phyloP scores from a whole-genome alignment of 2,888 invertebrate genomes.

The Nomada ferruginata region DNA sequence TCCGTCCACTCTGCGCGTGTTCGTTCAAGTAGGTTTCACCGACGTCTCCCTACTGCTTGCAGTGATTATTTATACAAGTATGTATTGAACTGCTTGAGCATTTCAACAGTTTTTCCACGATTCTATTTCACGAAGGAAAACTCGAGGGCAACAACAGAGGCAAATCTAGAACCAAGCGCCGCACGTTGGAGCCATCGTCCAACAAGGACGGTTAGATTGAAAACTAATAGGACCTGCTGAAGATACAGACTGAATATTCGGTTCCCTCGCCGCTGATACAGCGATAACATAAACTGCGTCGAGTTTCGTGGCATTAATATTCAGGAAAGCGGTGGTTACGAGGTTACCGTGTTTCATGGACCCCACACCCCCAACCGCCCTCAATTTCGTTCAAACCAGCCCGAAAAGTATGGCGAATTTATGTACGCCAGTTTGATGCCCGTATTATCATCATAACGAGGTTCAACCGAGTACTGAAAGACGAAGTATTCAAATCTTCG shows the following conservation, averaged over 20 bases:
- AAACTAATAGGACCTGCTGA: conserved; percentile 24
- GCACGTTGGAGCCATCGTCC: not conserved
- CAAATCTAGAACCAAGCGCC: not conserved
- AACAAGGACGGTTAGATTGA: conserved; percentile 22
- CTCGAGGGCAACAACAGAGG: too few relatives aligned
- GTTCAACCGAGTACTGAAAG: not conserved
- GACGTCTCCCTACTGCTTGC: too few relatives aligned
- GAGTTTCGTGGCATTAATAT: conserved; percentile 47
- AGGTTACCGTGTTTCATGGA: conserved; percentile 30
- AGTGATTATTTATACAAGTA: too few relatives aligned
- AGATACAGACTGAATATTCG: conserved; percentile 20
- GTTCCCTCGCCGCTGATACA: conserved; percentile 13
- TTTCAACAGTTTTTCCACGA: too few relatives aligned
- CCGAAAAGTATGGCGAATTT: conserved; percentile 26
- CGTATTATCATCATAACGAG: conserved; percentile 55
- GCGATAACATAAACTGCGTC: conserved; percentile 41
- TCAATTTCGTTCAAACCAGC: not conserved
- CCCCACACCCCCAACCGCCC: not conserved
- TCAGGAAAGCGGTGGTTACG: conserved; percentile 31
- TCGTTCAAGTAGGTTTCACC: too few relatives aligned
- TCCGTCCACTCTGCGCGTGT: too few relatives aligned
- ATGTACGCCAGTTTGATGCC: conserved; percentile 14
- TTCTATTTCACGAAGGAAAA: too few relatives aligned
- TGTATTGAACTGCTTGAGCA: too few relatives aligned
- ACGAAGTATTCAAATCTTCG: conserved; percentile 27